Base-by-base conservation (phyloP, 2,888 invertebrate genomes). In the Antitype chi region DNA sequence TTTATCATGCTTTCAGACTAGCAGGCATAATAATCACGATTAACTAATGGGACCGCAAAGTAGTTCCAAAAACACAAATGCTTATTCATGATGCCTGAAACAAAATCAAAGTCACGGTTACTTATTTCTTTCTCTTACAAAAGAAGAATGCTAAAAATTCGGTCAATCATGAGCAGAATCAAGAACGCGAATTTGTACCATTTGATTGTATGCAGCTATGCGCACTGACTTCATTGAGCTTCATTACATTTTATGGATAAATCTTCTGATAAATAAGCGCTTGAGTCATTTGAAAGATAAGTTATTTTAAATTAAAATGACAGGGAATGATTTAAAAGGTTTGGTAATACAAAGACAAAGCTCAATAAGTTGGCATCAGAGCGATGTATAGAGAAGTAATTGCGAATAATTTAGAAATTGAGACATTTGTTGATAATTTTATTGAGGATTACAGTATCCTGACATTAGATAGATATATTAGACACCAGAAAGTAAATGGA, bases 121-220 rank as follows among this genome's bases (percentile, higher is more conserved):
- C 15, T 63, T n/a, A 64, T 73, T 73, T 59, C 20, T 69, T 71
- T 80, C 47, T 62, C 57, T 63, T 17, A 43, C 25, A 47, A 63
- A 72, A 47, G 23, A 25, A 82, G 68, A 73, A 73, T 81, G 67
- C 13, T 0, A 25, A 57, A 38, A 82, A 75, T 76, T 83, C 74
- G 80, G 75, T 76, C 76, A 75, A 32, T 81, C 84, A 74, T 74
- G 74, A 74, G 55, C 13, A 8, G 69, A 82, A 85, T 85, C 23
- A 15, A 66, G 80, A 78, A 71, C 82, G 47, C 32, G 32, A 74
- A 67, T 69, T 73, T 55, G 11, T 66, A 67, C 13, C 47, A 80
- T 78, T 80, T 47, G 53, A 49, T 70, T 60, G 59, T 62, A 67
- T 49, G 60, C 57, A 67, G 57, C 68, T 71, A 71, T 63, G 63